Base-by-base conservation (phyloP, 2,797 vertebrate species). In the Typhlichthys subterraneus region DNA sequence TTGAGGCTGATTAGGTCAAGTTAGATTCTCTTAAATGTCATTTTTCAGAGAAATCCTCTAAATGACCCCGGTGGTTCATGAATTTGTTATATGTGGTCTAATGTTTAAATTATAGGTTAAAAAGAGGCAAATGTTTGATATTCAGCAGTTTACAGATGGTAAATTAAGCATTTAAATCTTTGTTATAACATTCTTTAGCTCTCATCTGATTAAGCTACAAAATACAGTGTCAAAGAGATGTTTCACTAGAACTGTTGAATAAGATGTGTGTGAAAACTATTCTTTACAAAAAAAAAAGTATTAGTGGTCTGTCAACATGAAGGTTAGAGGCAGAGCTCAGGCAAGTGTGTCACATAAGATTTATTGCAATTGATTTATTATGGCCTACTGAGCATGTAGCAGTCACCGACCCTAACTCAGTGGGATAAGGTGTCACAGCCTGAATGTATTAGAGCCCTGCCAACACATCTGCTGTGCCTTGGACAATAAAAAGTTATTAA, bases 391-490 rank as follows among this genome's bases (percentile, higher is more conserved):
- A 86, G 84, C 72, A 85, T 81, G 86, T 84, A 88, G 84, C 79
- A 73, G 71, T 72, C 74, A 71, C 76, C 70, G 73, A 65, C 38
- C 61, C 63, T 73, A 76, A 76, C 79, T 82, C 77, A 83, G 80
- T 85, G 77, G 61, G 46, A 80, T 77, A 69, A 77, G 59, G 78
- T 81, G 80, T 76, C 82, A 80, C 85, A 84, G 69, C 76, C 79
- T 85, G 89, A 92, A 91, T 93, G 91, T 92, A 87, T 77, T 80
- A 80, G 75, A 85, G 86, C 86, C 84, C 89, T 88, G 84, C 86
- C 86, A 89, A 89, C 87, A 89, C 85, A 89, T 90, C 85, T 88
- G 88, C 82, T 92, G 92, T 93, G 92, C 92, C 93, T 93, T 91
- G 80, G 78, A 88, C 82, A 91, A 92, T 92, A 92, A 92, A 92